phyloP scores from a whole-genome alignment of 2,888 invertebrate species.

The Eugnorisma glareosa region DNA sequence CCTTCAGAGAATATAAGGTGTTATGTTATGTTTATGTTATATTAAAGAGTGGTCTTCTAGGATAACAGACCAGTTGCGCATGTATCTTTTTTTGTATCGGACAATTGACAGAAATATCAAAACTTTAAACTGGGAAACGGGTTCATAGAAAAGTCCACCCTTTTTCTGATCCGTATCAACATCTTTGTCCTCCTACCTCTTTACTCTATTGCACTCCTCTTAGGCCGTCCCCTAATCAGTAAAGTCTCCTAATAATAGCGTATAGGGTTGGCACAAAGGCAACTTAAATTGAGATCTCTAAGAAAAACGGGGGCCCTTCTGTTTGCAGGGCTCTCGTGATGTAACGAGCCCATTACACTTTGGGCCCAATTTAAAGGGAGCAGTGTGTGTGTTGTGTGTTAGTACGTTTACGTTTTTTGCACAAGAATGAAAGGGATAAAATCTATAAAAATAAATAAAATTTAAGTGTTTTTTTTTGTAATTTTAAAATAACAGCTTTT shows the following conservation, averaged over 20 bases:
- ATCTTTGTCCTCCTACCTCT: constrained; percentile 11
- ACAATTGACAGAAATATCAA: too few species aligned
- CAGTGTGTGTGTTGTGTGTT: constrained; percentile 15
- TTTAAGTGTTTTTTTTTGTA: too few species aligned
- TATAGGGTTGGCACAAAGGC: constrained; percentile 77
- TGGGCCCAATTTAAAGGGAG: constrained; percentile 55
- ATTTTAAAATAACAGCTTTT: too few species aligned
- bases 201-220: constrained; percentile 27
- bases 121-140: too few species aligned
- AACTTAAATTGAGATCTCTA: constrained; percentile 79
- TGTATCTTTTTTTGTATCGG: too few species aligned
- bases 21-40: too few species aligned
- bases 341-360: constrained; percentile 79
- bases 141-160: neutral
- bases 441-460: neutral
- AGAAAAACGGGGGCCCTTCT: constrained; percentile 79
- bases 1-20: too few species aligned
- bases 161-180: constrained; percentile 1
- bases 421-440: neutral
- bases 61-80: too few species aligned
- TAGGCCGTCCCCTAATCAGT: constrained; percentile 57
- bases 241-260: constrained; percentile 59
- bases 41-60: too few species aligned
- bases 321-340: constrained; percentile 77
- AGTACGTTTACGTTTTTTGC: constrained; percentile 15